Evolutionary conservation across 1,140 invertebrate species (phyloP), one percentile per base, ranked within the genome.

Genomic region (Lepidurus couesii): DNA sequence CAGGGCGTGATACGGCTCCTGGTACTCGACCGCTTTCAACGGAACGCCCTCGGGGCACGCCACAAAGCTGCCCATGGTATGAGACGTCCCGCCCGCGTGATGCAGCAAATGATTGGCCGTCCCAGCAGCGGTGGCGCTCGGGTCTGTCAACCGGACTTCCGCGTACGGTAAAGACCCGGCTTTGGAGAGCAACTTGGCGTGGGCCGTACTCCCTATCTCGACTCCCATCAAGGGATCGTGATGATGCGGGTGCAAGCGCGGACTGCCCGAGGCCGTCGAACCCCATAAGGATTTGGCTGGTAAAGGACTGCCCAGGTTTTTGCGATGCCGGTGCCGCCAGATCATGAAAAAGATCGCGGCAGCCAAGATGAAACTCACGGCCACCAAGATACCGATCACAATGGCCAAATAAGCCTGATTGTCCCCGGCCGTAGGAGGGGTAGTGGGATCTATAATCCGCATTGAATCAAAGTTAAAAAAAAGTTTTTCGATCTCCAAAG

Each of bases 361-460:
- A 3, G 89, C 90, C 11, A 93, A 84, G 0, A 93, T 83, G 44
- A 95, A 87, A 74, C 94, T 92, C 16, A 95, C 89, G 1, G 92
- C 91, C 16, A 90, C 91, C 47, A 95, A 85, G 0, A 93, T 90
- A 1, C 93, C 92, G 75, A 95, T 91, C 74, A 94, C 91, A 79
- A 95, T 88, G 7, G 92, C 93, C 86, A 95, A 90, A 85, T 92
- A 92, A 1, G 91, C 88, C 8, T 92, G 89, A 80, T 92, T 91
- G 81, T 92, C 90, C 82, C 53, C 43, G 43, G 42, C 78, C 21
- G 21, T 7, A n/a, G 26, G 53, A 42, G 73, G 42, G 24, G 53
- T 65, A 21, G 53, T 21, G 4, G 53, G 6, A 65, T 65, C 53
- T 65, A 65, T 65, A 65, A 65, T 21, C 53, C 53, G 21, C 21